A percentile compares a stretch with the other conserved stretches of the same genome.
Conservation (phyloP, 2,797 vertebrate genomes). For the Tenualosa ilisha region DNA sequence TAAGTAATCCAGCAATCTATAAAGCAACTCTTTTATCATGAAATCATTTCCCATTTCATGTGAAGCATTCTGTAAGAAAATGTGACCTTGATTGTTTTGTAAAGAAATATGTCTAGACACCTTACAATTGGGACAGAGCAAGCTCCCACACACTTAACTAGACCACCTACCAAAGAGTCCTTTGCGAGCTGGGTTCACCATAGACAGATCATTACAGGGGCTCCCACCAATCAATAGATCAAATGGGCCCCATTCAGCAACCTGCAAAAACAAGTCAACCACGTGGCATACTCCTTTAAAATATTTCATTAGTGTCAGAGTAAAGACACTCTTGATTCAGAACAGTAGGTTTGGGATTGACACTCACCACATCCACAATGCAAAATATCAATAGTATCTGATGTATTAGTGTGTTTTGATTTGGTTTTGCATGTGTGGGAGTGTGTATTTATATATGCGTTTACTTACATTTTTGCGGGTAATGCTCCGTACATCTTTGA, state of each 20-base stretch:
- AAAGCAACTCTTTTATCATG: no score
- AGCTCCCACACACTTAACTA: not conserved
- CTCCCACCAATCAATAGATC: constrained; percentile 94
- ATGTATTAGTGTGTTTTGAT: no score
- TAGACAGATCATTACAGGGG: constrained; percentile 88
- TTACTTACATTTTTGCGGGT: constrained; percentile 87
- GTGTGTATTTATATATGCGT: no score
- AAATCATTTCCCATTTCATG: not conserved
- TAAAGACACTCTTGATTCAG: no score
- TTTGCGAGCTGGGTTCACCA: constrained; percentile 88
- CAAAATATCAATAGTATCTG: no score
- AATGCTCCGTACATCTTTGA: constrained; percentile 87
- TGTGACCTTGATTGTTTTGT: not conserved
- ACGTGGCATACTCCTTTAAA: not conserved
- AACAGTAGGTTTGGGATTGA: no score
- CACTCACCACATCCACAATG: no score
- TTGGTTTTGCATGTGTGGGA: no score
- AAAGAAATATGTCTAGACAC: no score
- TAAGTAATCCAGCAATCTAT: no score
- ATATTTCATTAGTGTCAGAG: no score
- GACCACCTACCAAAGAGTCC: constrained; percentile 84
- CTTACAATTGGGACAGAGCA: no score
- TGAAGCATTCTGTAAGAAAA: not conserved
- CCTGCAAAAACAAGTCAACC: constrained; percentile 63
- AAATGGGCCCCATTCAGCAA: constrained; percentile 95